Base-by-base conservation (phyloP, 92 coral and sea anemone species). In the Epizoanthus stellaris region DNA sequence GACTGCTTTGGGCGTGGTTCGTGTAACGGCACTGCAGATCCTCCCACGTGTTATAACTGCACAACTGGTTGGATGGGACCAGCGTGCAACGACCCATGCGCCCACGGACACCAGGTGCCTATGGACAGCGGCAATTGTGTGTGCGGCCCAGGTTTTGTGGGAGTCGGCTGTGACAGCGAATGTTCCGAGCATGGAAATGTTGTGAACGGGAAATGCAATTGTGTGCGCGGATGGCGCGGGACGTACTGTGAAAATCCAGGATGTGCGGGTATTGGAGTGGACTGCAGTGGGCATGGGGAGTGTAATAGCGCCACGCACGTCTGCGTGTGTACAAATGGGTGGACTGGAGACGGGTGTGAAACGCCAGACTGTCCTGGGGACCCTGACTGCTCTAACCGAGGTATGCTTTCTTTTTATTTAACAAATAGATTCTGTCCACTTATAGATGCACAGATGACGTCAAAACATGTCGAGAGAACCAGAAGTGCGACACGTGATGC, bases 301-400 rank as follows among this genome's bases (percentile, higher is more conserved):
- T 91, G 94, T 65, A 91, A 91, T 82, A 88, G 89, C 45, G 94
- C 91, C 20, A 83, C 86, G 19, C 94, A 91, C 70, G 86, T 79
- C 66, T 91, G 94, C 47, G 80, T 89, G 56, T 91, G 94, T 81
- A 80, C 80, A 11, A 82, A 85, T 62, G 94, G 94, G 11, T 91
- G 94, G 94, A 91, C 94, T 42, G 94, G 94, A 65, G 89, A 84
- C 64, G 94, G 94, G 14, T 91, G 94, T 73, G 89, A 88, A 64
- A 75, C 70, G 12, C 91, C 94, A 19, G 94, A 91, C 84, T 91
- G 94, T 49, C 94, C 94, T 6, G 94, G 94, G 70, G 84, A 88
- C 72, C 94, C 94, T 14, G 94, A 91, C 83, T 91, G 94, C 82
- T 73, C 82, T 38, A 70, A 79, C 53, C 86, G 81, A 88, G 94